These are phyloP conservation scores for Brassicogethes aeneus DNA, from an alignment of 2,888 invertebrate species.

Conservation along the genomic window DNA sequence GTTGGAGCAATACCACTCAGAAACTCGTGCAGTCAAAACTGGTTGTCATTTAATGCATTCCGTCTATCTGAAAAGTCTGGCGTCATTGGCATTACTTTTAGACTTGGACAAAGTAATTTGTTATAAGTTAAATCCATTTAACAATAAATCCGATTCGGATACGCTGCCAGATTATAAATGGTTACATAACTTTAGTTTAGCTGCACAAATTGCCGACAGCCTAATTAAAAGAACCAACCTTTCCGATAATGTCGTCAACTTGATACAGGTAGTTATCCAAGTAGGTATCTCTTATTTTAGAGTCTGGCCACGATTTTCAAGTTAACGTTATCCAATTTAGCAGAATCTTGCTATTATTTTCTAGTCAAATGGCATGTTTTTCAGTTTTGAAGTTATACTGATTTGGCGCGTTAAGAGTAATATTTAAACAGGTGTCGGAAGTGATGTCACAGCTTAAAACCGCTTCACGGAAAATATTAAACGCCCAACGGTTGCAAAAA, in stretches of 20 bases:
- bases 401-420: too few species aligned
- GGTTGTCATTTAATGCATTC: slow-evolving; percentile 53
- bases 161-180: slow-evolving; percentile 46
- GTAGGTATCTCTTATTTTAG: too few species aligned
- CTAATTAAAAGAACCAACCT: slow-evolving; percentile 43
- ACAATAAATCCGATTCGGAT: slow-evolving; percentile 34
- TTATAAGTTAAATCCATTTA: slow-evolving; percentile 42
- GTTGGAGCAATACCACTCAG: slow-evolving; percentile 45
- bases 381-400: too few species aligned
- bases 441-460: too few species aligned
- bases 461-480: too few species aligned
- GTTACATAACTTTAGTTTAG: slow-evolving; percentile 47
- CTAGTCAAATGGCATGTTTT: too few species aligned
- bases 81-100: slow-evolving; percentile 46
- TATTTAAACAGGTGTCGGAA: too few species aligned
- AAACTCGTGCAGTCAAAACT: slow-evolving; percentile 48
- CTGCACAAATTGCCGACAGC: slow-evolving; percentile 47
- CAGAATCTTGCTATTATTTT: too few species aligned
- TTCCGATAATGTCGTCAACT: slow-evolving; percentile 36
- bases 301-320: too few species aligned
- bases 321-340: too few species aligned
- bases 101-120: slow-evolving; percentile 47
- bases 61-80: slow-evolving; percentile 48
- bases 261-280: too few species aligned
- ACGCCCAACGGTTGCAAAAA: too few species aligned